Conservation (phyloP, 2,113 vertebrate species). For the Ctenodactylus gundi region DNA sequence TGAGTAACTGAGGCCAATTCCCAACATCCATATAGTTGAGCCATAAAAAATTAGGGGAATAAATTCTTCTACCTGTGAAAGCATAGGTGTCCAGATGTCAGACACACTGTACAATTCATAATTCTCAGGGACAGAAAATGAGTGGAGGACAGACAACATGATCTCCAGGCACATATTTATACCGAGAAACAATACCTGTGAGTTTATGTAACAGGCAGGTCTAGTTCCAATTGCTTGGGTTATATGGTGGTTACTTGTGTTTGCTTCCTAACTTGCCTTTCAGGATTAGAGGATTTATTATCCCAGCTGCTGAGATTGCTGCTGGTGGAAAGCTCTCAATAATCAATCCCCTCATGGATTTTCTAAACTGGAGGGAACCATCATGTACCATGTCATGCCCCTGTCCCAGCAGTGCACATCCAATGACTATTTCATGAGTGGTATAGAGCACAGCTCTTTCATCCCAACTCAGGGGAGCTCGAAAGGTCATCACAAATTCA, state of each 20-base stretch:
- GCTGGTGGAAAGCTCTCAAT: not conserved
- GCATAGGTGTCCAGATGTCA: not conserved
- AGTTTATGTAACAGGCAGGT: not conserved
- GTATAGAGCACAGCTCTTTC: not conserved
- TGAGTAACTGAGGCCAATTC: not conserved
- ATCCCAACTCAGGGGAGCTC: not conserved
- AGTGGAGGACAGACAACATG: not conserved
- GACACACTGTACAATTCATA: not conserved
- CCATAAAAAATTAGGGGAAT: not conserved
- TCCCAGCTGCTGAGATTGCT: not conserved
- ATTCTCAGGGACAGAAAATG: not conserved
- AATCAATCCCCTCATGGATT: not conserved
- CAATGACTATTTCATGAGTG: not conserved
- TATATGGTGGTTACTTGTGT: not conserved
- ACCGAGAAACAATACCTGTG: not conserved
- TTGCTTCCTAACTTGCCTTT: not conserved
- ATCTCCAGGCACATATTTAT: not conserved
- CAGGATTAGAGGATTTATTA: not conserved
- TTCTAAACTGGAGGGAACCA: not conserved
- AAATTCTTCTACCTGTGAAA: not conserved
- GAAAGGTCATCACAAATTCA: not conserved
- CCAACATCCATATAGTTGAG: not conserved
- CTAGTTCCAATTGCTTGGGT: not conserved
- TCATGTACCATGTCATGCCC: not conserved
- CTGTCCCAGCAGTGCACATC: not conserved